Evolutionary conservation across 1,140 invertebrate species (phyloP).

Genomic region (Drosophila mayri): DNA sequence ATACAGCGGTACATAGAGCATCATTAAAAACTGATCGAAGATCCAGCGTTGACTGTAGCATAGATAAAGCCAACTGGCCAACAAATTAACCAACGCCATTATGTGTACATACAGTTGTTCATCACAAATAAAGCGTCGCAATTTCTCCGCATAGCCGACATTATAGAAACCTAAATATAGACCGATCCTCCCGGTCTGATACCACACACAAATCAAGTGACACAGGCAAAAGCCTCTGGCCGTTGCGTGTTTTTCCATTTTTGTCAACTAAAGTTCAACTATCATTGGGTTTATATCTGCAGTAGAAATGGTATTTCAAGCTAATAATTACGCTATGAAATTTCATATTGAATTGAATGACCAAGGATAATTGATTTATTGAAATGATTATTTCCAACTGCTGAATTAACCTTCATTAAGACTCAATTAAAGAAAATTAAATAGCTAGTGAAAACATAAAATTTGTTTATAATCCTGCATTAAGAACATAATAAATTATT

Average conservation of each 20-base stretch:
- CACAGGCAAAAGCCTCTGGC: slow-evolving; percentile 61
- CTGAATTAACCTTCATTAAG: not conserved
- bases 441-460: not conserved
- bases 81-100: slow-evolving; percentile 29
- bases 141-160: slow-evolving; percentile 31
- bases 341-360: slow-evolving; percentile 1
- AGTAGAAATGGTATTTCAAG: too few species aligned
- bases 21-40: slow-evolving; percentile 45
- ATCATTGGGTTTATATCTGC: not conserved
- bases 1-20: slow-evolving; percentile 56
- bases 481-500: not conserved
- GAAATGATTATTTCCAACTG: not conserved
- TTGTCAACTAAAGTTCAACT: slow-evolving; percentile 2
- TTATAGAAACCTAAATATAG: slow-evolving; percentile 63
- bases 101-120: slow-evolving; percentile 63
- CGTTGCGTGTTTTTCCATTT: slow-evolving; percentile 54
- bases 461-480: not conserved
- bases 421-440: not conserved
- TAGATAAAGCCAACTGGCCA: slow-evolving; percentile 36
- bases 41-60: slow-evolving; percentile 55
- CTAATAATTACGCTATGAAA: not conserved
- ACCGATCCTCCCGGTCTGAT: slow-evolving; percentile 31
- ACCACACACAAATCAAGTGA: slow-evolving; percentile 60
- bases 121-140: slow-evolving; percentile 32
- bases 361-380: not conserved